phyloP scores from a whole-genome alignment of 2,797 vertebrate species.

The Kryptolebias ocellatus region DNA sequence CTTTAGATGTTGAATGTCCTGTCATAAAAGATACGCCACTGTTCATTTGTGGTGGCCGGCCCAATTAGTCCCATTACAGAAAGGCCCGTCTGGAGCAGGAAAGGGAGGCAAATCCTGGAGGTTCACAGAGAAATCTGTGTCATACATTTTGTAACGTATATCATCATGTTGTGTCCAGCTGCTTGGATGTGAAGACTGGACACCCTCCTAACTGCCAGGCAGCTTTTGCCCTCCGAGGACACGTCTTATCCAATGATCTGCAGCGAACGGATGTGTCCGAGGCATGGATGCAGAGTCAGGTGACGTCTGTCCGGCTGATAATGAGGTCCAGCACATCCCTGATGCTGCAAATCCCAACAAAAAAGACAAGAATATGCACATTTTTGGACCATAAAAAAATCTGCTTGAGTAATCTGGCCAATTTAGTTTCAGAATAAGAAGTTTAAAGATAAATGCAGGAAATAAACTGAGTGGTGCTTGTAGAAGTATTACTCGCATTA shows the following conservation, averaged over 20 bases:
- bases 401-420: background rate
- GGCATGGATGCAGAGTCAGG: slow-evolving; percentile 23
- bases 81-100: slow-evolving; percentile 37
- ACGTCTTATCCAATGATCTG: slow-evolving; percentile 35
- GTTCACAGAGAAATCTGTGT: slow-evolving; percentile 37
- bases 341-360: slow-evolving; percentile 53
- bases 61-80: slow-evolving; percentile 71
- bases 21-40: slow-evolving; percentile 48
- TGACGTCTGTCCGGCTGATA: slow-evolving; percentile 48
- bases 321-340: slow-evolving; percentile 58
- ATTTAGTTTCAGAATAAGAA: background rate
- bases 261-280: slow-evolving; percentile 13
- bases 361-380: slow-evolving; percentile 11
- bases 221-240: slow-evolving; percentile 22
- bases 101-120: slow-evolving; percentile 35
- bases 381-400: slow-evolving; percentile 9
- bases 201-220: slow-evolving; percentile 10
- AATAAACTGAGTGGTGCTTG: too few relatives aligned
- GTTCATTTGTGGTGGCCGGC: slow-evolving; percentile 41
- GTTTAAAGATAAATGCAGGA: background rate
- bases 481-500: too few relatives aligned
- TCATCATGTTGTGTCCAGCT: slow-evolving; percentile 44
- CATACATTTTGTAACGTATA: slow-evolving; percentile 21
- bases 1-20: slow-evolving; percentile 42
- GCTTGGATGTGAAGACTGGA: slow-evolving; percentile 18